Evolutionary conservation across 1,140 invertebrate species (phyloP).

Genomic region (Lineus longissimus): DNA sequence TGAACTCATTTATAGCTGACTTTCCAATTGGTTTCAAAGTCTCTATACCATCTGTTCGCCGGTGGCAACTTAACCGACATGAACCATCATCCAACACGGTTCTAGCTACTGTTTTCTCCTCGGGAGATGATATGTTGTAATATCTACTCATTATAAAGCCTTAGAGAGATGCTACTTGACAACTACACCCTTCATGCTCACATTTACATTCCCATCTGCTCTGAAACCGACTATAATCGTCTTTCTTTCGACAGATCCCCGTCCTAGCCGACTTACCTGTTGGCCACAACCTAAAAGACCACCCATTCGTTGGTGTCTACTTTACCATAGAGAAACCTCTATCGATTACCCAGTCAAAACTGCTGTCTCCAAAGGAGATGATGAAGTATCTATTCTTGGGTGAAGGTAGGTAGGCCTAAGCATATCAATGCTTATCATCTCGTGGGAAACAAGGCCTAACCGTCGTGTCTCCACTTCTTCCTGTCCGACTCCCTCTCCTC

Average conservation of each 20-base stretch:
- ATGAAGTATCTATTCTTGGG: neutral
- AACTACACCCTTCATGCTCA: no score
- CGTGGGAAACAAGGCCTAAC: neutral
- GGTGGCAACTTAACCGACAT: no score
- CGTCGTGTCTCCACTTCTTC: no score
- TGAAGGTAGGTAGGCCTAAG: neutral
- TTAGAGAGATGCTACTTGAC: no score
- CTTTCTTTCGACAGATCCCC: conserved; percentile 23
- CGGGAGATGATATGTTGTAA: no score
- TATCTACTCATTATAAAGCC: no score
- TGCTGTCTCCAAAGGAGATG: neutral
- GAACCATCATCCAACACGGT: no score
- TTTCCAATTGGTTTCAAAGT: no score
- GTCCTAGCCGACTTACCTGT: conserved; percentile 66
- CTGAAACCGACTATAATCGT: neutral
- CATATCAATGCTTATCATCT: neutral
- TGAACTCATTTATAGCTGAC: no score
- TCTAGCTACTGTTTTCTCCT: no score
- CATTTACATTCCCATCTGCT: neutral
- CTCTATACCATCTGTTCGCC: no score
- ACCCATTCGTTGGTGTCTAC: conserved; percentile 39
- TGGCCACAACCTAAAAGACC: conserved; percentile 81
- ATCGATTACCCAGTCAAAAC: conserved; percentile 9
- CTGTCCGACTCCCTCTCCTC: no score
- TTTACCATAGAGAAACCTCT: conserved; percentile 6